Percentiles rank a stretch among this genome's conserved stretches.
These are phyloP conservation scores for Drosophila pegasa DNA, from an alignment of 2,888 invertebrate genomes.

Conservation along the genomic window DNA sequence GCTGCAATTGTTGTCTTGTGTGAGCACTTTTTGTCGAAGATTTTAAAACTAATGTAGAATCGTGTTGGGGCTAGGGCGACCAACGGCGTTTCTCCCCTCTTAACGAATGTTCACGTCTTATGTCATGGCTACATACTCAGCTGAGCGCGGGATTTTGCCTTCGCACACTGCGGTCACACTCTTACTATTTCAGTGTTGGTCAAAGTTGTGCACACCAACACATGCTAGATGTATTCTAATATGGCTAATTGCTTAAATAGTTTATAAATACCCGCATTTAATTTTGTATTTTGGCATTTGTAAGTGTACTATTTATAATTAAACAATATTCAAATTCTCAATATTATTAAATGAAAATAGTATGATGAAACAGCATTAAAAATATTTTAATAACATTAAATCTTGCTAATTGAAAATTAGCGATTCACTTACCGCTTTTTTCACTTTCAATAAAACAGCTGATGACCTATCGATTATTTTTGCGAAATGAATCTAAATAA, in stretches of 20 bases:
- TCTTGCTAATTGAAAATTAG: neutral
- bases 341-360: neutral
- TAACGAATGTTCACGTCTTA: conserved; percentile 61
- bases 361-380: neutral
- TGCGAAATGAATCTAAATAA: conserved; percentile 1
- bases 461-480: conserved; percentile 26
- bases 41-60: conserved; percentile 53
- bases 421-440: neutral
- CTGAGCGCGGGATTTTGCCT: conserved; percentile 39
- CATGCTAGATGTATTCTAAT: neutral
- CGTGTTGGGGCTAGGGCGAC: conserved; percentile 53
- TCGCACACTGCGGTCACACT: conserved; percentile 48
- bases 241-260: neutral
- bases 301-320: neutral
- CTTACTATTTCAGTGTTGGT: conserved; percentile 34
- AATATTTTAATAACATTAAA: neutral
- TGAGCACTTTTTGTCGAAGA: conserved; percentile 55
- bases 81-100: conserved; percentile 67
- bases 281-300: neutral
- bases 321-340: neutral
- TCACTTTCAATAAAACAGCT: conserved; percentile 6
- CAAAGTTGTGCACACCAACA: neutral
- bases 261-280: neutral
- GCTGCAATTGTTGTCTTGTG: conserved; percentile 27
- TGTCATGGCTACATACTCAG: conserved; percentile 55